These are phyloP conservation scores for Coecobrya sp. DNA, from an alignment of 2,888 invertebrate genomes.

Conservation along the genomic window DNA sequence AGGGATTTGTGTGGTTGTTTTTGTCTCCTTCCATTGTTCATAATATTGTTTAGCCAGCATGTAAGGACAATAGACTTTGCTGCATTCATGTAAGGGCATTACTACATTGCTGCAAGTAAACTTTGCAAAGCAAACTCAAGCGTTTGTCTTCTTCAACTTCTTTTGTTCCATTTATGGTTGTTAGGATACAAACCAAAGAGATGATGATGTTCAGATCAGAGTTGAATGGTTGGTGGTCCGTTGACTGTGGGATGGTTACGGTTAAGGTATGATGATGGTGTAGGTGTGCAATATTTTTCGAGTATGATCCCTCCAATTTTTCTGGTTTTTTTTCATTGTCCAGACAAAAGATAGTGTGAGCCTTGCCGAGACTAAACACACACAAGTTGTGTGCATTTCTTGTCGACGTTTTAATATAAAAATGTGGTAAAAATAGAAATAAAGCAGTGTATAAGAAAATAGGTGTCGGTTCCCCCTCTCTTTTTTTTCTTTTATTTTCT, in stretches of 20 bases:
- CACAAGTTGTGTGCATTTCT: neutral
- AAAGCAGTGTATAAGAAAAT: conserved; percentile 50
- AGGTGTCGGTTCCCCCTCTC: conserved; percentile 57
- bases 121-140: conserved; percentile 1
- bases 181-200: neutral
- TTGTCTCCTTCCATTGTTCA: neutral
- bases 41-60: conserved; percentile 33
- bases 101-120: neutral
- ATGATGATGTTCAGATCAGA: conserved; percentile 6
- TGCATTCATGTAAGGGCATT: neutral
- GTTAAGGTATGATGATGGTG: neutral
- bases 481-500: conserved; percentile 35
- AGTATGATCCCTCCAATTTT: neutral
- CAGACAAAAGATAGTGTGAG: neutral
- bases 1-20: conserved; percentile 9
- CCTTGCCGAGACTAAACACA: neutral
- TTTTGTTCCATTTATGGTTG: conserved; percentile 11
- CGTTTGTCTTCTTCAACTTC: neutral
- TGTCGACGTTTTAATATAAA: neutral
- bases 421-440: conserved; percentile 13
- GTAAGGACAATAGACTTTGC: conserved; percentile 12
- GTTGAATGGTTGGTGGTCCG: conserved; percentile 21
- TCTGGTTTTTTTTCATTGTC: neutral
- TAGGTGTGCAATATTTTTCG: conserved; percentile 9
- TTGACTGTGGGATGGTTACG: neutral